Evolutionary conservation across 1,140 invertebrate genomes (phyloP).

Genomic region (Drosophila hydei): DNA sequence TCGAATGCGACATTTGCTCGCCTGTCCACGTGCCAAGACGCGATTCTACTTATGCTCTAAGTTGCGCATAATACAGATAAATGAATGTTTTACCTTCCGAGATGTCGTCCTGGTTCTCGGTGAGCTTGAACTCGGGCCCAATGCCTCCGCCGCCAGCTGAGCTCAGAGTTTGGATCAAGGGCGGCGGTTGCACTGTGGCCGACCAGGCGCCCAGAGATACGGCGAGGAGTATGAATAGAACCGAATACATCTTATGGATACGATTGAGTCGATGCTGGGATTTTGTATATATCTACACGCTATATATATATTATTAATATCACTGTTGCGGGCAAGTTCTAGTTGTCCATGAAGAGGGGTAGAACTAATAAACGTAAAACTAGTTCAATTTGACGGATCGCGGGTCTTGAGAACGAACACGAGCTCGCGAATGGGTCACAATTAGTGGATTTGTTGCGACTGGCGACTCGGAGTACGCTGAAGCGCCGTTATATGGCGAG

Average conservation of each 20-base stretch:
- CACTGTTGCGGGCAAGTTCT: constrained; percentile 21
- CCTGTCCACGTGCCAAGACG: constrained; percentile 19
- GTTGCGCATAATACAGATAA: neutral
- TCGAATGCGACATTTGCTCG: constrained; percentile 27
- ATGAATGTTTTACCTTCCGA: constrained; percentile 52
- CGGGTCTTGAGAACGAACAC: constrained; percentile 15
- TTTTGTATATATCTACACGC: constrained; percentile 32
- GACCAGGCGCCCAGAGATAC: constrained; percentile 30
- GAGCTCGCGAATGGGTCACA: constrained; percentile 45
- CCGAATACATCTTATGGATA: constrained; percentile 36
- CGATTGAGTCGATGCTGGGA: constrained; percentile 12
- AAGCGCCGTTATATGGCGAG: constrained; percentile 69
- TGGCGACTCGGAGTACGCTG: constrained; percentile 52
- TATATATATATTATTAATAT: neutral
- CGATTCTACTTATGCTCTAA: neutral
- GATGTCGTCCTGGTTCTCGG: constrained; percentile 11
- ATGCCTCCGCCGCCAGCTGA: constrained; percentile 60
- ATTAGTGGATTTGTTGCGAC: constrained; percentile 57
- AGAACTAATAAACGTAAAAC: constrained; percentile 11
- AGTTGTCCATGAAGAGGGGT: constrained; percentile 53
- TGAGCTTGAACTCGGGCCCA: constrained; percentile 62
- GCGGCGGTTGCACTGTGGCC: constrained; percentile 63
- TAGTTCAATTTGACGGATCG: neutral
- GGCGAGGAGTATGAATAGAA: constrained; percentile 32
- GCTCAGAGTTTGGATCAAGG: constrained; percentile 65